A percentile compares a stretch with the other conserved stretches of the same genome.
Evolutionary conservation across 2,113 vertebrate genomes (phyloP).

Genomic region (Ramphastos sulfuratus): DNA sequence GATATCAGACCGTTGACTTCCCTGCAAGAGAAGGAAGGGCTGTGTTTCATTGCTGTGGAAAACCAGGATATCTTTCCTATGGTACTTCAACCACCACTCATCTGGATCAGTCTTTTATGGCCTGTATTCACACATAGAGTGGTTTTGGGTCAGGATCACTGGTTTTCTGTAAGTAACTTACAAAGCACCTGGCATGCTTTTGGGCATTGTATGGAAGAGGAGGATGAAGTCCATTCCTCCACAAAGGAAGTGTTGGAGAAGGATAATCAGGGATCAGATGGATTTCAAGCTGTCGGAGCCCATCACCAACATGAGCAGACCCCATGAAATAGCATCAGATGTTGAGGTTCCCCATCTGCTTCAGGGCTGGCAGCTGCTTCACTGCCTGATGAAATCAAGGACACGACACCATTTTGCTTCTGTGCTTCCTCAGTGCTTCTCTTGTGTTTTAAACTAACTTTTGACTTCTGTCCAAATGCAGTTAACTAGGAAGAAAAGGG

Average conservation of each 20-base stretch:
- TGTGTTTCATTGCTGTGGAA: neutral
- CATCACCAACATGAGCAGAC: neutral
- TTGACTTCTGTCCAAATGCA: slow-evolving; percentile 58
- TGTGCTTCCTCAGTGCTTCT: slow-evolving; percentile 52
- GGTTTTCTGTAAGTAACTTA: neutral
- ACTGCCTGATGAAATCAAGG: neutral
- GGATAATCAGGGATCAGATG: neutral
- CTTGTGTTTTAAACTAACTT: slow-evolving; percentile 72
- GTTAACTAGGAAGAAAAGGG: slow-evolving; percentile 50
- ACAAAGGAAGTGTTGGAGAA: neutral
- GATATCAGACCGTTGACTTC: neutral
- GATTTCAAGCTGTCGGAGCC: neutral
- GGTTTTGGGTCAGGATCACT: neutral
- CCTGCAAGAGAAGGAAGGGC: neutral
- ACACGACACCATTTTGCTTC: slow-evolving; percentile 49
- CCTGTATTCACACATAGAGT: neutral
- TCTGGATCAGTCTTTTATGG: neutral
- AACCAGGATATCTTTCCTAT: neutral
- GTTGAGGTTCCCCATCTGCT: neutral
- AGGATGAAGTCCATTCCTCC: neutral
- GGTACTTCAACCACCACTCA: neutral
- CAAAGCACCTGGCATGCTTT: neutral
- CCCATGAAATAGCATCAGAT: neutral
- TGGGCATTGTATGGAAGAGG: rapidly evolving
- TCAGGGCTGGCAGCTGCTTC: slow-evolving; percentile 27